A percentile compares a stretch with the other conserved stretches of the same genome.
Conservation (phyloP, 2,888 invertebrate genomes). For the Ernsta delagoae region DNA sequence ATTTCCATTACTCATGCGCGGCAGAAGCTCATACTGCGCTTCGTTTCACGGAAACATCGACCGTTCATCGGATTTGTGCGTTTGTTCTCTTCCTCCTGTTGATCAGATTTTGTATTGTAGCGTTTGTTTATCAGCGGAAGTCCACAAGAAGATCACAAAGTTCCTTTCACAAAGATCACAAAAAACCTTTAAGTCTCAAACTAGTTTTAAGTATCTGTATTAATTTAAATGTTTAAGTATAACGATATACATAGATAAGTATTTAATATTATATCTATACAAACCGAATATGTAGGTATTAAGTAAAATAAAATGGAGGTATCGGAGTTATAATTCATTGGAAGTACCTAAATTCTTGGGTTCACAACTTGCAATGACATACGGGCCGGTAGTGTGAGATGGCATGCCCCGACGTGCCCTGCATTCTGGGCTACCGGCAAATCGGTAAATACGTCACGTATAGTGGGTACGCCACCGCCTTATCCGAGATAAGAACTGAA, state of each 20-base stretch:
- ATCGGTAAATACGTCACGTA: conserved; percentile 66
- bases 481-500: conserved; percentile 52
- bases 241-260: too few relatives aligned
- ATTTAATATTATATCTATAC: too few relatives aligned
- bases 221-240: too few relatives aligned
- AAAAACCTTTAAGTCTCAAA: too few relatives aligned
- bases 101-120: conserved; percentile 42
- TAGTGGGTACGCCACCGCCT: conserved; percentile 52
- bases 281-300: too few relatives aligned
- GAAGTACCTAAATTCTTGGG: conserved; percentile 25
- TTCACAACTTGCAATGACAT: conserved; percentile 26
- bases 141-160: not conserved
- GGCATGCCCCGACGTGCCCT: conserved; percentile 51
- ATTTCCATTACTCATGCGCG: conserved; percentile 75
- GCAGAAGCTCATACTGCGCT: conserved; percentile 73
- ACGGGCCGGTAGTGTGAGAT: not conserved
- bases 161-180: not conserved
- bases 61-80: conserved; percentile 59
- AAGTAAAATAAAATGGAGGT: not conserved
- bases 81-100: conserved; percentile 50
- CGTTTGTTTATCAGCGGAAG: not conserved
- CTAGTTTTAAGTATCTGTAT: too few relatives aligned
- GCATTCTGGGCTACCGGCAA: conserved; percentile 51
- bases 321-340: not conserved
- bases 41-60: conserved; percentile 73